These are phyloP conservation scores for Sterna hirundo DNA, from an alignment of 2,113 vertebrate genomes.

Conservation along the genomic window DNA sequence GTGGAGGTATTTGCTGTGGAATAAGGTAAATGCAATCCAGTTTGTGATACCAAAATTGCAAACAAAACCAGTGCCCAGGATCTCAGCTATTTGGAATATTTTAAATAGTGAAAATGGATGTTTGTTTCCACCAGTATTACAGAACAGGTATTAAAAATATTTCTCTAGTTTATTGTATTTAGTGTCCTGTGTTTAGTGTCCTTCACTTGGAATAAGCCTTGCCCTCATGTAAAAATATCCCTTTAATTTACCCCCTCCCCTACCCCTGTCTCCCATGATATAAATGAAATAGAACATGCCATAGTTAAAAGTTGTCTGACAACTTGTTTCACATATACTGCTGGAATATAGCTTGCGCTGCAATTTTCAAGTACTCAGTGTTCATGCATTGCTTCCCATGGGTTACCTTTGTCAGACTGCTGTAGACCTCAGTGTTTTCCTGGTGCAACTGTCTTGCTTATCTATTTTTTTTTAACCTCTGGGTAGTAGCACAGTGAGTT, in stretches of 20 bases:
- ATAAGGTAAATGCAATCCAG: background rate
- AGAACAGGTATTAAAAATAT: background rate
- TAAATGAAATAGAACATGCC: background rate
- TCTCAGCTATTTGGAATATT: background rate
- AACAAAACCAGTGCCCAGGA: background rate
- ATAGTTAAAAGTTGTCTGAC: background rate
- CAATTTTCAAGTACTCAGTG: background rate
- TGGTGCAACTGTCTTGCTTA: background rate
- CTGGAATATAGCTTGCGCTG: background rate
- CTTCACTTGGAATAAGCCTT: background rate
- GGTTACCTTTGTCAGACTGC: background rate
- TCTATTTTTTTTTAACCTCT: background rate
- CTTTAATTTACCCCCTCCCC: background rate
- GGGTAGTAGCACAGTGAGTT: background rate
- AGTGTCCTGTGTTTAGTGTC: background rate
- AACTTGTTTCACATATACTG: background rate
- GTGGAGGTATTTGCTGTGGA: background rate
- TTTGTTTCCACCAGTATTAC: background rate
- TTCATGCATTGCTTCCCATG: background rate
- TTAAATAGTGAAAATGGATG: background rate
- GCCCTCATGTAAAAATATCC: background rate
- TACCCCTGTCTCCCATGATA: background rate
- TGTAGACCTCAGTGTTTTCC: background rate
- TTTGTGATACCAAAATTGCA: background rate
- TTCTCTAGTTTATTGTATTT: background rate